These are phyloP conservation scores for Danaus chrysippus DNA, from an alignment of 2,888 invertebrate species.

Conservation along the genomic window DNA sequence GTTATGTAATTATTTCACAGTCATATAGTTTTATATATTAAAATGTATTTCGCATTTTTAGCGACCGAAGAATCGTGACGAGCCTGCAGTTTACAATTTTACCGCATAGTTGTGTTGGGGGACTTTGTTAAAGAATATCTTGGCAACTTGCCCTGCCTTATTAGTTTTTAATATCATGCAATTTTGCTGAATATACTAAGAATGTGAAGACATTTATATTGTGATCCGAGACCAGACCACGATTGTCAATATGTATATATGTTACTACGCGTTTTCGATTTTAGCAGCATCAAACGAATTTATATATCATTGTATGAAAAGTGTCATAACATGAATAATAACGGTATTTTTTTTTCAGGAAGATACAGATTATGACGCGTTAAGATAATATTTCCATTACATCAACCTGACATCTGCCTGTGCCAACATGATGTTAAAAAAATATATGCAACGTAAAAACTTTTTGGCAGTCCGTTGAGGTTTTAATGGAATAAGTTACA, in stretches of 20 bases:
- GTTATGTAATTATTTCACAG: neutral
- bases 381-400: too few relatives aligned
- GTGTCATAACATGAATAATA: too few relatives aligned
- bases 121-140: conserved; percentile 34
- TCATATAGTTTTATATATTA: neutral
- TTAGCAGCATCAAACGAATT: neutral
- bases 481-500: too few relatives aligned
- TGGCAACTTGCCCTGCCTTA: conserved; percentile 41
- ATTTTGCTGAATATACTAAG: conserved; percentile 20
- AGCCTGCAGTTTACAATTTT: conserved; percentile 23
- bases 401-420: too few relatives aligned
- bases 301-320: too few relatives aligned
- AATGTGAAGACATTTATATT: conserved; percentile 5
- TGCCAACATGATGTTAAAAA: too few relatives aligned
- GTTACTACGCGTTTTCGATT: neutral
- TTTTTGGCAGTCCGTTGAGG: too few relatives aligned
- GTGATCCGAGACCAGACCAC: neutral
- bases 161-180: conserved; percentile 37
- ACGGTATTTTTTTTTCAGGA: too few relatives aligned
- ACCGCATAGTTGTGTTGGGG: conserved; percentile 39
- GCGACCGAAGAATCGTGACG: conserved; percentile 10
- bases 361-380: too few relatives aligned
- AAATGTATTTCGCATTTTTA: neutral
- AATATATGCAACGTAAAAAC: too few relatives aligned
- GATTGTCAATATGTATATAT: neutral